Evolutionary conservation across 1,140 invertebrate species (phyloP), one percentile per base, ranked within the genome.

Genomic region (Polypedilum vanderplanki): DNA sequence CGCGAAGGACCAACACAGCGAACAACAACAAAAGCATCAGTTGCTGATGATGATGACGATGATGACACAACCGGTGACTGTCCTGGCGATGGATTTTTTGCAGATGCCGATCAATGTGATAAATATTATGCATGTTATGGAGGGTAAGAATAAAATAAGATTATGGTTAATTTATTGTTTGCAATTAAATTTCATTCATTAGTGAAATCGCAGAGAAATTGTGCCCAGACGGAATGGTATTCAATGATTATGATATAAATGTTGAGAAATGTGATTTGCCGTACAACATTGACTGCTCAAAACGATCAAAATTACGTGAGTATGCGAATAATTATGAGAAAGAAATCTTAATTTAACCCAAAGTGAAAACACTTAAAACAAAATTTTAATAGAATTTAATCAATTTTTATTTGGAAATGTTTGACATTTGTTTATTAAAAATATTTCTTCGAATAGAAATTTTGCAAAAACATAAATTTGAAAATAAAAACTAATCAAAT

Each of bases 201-300:
- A 88, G 90, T 17, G 85, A 86, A 76, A 86, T 90, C 64, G 90
- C 86, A 0, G 91, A 92, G 77, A 91, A 92, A 79, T 84, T 95
- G 0, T 96, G 94, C 78, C 90, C 93, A 0, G 94, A 96, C 80
- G 94, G 94, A n/a, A 89, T 95, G 83, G 93, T 96, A 12, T 96
- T 96, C 84, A 93, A 96, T 78, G 93, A 95, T 80, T 94, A 89
- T 83, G 90, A 88, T 76, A 85, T 89, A 0, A 85, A 89, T 75
- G 89, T 93, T 75, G 94, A 94, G 82, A 94, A 95, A 79, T 96
- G 93, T 79, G 93, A 96, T 80, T 84, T 94, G 76, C 93, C 93
- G 0, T 93, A 93, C 80, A 92, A 92, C 78, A 90, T 95, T 76
- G 93, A 95, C 81, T 95, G 93, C 83, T 85, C 85, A 0, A 87